These are phyloP conservation scores for Chrysolina haemoptera DNA, from an alignment of 2,888 invertebrate species.

Conservation along the genomic window DNA sequence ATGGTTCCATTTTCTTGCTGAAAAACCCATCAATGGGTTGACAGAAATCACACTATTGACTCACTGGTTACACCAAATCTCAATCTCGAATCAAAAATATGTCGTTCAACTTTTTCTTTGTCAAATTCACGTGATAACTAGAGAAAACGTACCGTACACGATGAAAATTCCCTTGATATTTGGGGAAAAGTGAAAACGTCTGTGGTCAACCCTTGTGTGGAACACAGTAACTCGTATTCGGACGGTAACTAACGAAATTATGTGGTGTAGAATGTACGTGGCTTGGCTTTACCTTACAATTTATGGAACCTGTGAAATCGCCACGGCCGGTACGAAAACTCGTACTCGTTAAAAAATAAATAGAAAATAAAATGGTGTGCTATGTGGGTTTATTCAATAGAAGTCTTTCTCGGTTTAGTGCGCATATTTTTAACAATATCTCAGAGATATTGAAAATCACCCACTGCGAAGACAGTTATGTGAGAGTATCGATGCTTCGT, in stretches of 20 bases:
- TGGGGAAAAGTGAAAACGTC: not conserved
- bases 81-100: no score
- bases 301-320: not conserved
- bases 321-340: not conserved
- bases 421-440: no score
- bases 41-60: no score
- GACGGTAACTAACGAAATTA: conserved; percentile 7
- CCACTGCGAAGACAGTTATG: no score
- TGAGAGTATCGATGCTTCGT: no score
- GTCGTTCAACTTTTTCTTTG: no score
- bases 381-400: not conserved
- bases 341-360: not conserved
- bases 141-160: not conserved
- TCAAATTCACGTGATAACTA: no score
- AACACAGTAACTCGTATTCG: conserved; percentile 5
- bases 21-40: no score
- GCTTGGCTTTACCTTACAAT: conserved; percentile 2
- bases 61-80: no score
- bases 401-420: no score
- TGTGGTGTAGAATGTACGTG: conserved; percentile 11
- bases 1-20: no score
- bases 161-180: not conserved
- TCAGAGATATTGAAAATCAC: no score
- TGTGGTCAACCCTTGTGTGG: not conserved
- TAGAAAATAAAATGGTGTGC: not conserved